Base-by-base conservation (phyloP, 2,888 invertebrate species). In the Diloba caeruleocephala region DNA sequence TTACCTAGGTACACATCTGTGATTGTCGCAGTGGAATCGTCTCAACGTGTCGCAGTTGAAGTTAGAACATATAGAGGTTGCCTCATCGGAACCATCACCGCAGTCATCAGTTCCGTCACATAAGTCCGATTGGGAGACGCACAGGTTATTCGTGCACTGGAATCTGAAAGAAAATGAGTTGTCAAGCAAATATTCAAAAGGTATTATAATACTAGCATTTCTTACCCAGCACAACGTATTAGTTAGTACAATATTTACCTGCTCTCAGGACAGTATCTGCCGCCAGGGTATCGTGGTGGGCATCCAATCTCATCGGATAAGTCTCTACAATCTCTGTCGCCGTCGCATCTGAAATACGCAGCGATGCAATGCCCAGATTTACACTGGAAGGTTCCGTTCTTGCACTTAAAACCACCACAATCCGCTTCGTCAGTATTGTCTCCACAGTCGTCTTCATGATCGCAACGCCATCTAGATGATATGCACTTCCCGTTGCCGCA, bases 371-470 rank as follows among this genome's bases (percentile, higher is more conserved):
- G 99, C 0, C 98, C 98, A 10, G 97, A 98, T 42, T 95, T 94
- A 78, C 98, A 98, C 87, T 98, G 97, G 96, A 98, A 98, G 9
- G 97, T 97, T 23, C 97, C 97, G 61, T 97, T 96, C 94, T 97
- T 97, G 90, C 98, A 98, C 76, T 96, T 95, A 88, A 96, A 98
- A 2, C 96, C 96, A 38, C 95, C 96, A 78, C 98, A 98, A 43
- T 96, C 96, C 53, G 95, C 89, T 85, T 98, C 98, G 81, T 99
- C 99, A 2, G 97, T 96, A 72, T 97, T 97, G 85, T 99, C 99
- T 0, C 98, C 98, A 78, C 99, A 99, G 82, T 99, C 99, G 82
- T 99, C 98, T 84, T 99, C 98, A 87, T 97, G 97, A 82, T 99
- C 99, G 85, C 99, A 99, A 29, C 97, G 95, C 98, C 98, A 98